Base-by-base conservation (phyloP, 1,140 invertebrate genomes). In the Brachionus angularis region DNA sequence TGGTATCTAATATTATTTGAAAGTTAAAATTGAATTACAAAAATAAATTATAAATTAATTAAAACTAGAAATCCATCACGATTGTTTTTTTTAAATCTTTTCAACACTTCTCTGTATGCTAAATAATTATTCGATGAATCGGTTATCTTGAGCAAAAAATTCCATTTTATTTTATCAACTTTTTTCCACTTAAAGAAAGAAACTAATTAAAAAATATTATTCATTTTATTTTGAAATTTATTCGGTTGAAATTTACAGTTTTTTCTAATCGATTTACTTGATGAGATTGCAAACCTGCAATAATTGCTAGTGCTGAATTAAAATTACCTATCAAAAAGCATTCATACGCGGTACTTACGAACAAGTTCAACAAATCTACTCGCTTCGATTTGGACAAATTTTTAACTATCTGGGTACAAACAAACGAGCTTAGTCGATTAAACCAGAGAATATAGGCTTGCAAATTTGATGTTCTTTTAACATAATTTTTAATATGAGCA, bases 231-330 rank as follows among this genome's bases (percentile, higher is more conserved):
- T 42, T 42, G 39, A 42, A 7, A 42, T 42, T n/a, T n/a, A n/a
- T n/a, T n/a, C n/a, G n/a, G n/a, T n/a, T n/a, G n/a, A 52, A 27
- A 27, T 0, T 64, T 67, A 67, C 62, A 12, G 62, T 67, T 34
- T 47, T 23, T 47, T 29, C 47, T 21, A 47, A 27, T 10, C 62
- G 29, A 21, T 21, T 12, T 3, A 47, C 12, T 16, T 27, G 47
- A 36, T 67, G 36, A 18, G 47, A 47, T 21, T 67, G 42, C 12
- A 67, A 16, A 10, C 62, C 62, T 16, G 23, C 39, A 47, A 67
- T 67, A 23, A 47, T 67, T 10, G 62, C 39, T 29, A 67, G 34
- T 1, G 27, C 27, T 14, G 39, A 67, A 21, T 67, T 67, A 50
- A 47, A 67, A 46, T 67, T 67, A 27, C 62, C 42, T 10, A 67